Evolutionary conservation across 2,888 invertebrate genomes (phyloP), one percentile per base, ranked within the genome.

Genomic region (Eupithecia abbreviata): DNA sequence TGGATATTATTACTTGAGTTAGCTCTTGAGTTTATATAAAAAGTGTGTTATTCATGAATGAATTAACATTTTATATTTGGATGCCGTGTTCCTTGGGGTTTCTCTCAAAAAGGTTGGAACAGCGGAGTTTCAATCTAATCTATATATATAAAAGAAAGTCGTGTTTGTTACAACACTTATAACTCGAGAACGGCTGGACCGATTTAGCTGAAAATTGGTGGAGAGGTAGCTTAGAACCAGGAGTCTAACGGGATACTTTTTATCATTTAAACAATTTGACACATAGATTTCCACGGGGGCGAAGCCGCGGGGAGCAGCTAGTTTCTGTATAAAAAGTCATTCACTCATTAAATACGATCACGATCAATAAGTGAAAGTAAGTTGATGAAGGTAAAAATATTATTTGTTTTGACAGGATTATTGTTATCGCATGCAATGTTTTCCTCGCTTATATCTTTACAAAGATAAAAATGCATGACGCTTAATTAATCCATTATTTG

Each of bases 401-500:
- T n/a, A 2, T 3, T 47, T 69, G 69, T 67, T 69, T 69, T 69
- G 45, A 10, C 45, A 30, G 13, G 7, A 47, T 43, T 12, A 47
- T 43, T 12, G 30, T 18, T 69, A 69, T 69, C 18, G 10, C 68
- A 10, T 9, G n/a, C 43, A 18, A 12, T 47, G 12, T 45, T 69
- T 12, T 69, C 47, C 4, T 13, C 30, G 13, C 42, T 18, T 7
- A 7, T 69, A 65, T 72, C 47, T 4, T 13, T 41, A 41, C 49
- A 47, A 42, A 71, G 71, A 73, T 71, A 68, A 74, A 45, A 69
- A 18, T 69, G 69, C 69, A 69, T 69, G 69, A 69, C 68, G 18
- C 47, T 10, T 47, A 45, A 12, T 9, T 0, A n/a, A 68, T 45
- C 45, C 45, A 69, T 18, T 47, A 30, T 69, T 18, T 49, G 4